Evolutionary conservation across 2,113 vertebrate genomes (phyloP).

Genomic region (Phaethon lepturus): DNA sequence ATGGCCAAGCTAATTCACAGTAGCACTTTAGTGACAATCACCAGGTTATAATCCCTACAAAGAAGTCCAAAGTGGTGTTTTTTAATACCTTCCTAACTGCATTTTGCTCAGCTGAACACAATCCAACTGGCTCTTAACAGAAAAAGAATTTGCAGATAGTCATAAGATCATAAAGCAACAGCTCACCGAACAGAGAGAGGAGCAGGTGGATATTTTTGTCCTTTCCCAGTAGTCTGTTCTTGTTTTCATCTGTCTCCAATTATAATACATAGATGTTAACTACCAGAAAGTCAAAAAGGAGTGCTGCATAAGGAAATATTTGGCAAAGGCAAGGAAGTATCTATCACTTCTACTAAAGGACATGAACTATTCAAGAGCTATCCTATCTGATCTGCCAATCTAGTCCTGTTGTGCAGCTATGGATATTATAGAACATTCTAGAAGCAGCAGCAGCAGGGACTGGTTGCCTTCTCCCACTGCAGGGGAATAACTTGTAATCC

Average conservation of each 20-base stretch:
- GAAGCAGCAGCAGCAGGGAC: not conserved
- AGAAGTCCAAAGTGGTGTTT: not conserved
- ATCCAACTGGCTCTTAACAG: not conserved
- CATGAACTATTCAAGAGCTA: not conserved
- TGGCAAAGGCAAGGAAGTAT: not conserved
- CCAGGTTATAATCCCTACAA: not conserved
- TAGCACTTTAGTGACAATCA: not conserved
- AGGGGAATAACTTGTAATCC: not conserved
- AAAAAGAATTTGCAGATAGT: not conserved
- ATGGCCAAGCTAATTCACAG: not conserved
- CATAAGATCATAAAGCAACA: not conserved
- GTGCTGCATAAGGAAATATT: not conserved
- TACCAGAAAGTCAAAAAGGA: not conserved
- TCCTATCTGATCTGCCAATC: not conserved
- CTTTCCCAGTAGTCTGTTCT: not conserved
- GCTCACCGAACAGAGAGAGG: not conserved
- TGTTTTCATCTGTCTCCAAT: not conserved
- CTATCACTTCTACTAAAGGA: not conserved
- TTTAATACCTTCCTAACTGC: not conserved
- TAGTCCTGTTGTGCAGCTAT: not conserved
- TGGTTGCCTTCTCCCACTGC: not conserved
- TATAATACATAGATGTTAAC: rapidly evolving
- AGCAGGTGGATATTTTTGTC: not conserved
- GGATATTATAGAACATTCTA: not conserved
- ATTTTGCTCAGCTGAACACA: not conserved